phyloP scores from a whole-genome alignment of 1,140 invertebrate species.

The Pseudomyrmex pallidus region DNA sequence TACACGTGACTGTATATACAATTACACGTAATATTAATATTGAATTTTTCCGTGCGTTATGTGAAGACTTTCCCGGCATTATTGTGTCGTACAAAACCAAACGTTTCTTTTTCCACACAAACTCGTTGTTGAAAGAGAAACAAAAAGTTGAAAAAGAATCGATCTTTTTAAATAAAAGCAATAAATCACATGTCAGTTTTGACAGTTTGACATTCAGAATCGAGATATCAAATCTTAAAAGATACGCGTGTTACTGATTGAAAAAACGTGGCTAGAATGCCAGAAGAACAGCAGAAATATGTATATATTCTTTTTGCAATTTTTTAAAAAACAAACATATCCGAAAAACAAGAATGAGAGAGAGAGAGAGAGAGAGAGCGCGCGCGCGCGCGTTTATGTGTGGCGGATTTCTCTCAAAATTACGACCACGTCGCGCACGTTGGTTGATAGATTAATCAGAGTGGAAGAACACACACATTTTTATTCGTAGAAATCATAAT shows the following conservation, averaged over 20 bases:
- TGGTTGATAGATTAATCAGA: no score
- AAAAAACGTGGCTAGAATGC: slow-evolving; percentile 37
- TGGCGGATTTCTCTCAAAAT: no score
- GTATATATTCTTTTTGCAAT: not conserved
- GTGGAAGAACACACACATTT: no score
- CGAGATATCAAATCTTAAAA: slow-evolving; percentile 37
- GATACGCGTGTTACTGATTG: slow-evolving; percentile 1
- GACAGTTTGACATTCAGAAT: slow-evolving; percentile 22
- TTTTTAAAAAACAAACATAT: not conserved
- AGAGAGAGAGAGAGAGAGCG: not conserved
- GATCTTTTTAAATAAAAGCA: not conserved
- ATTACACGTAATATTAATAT: not conserved
- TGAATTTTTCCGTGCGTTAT: no score
- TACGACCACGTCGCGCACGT: no score
- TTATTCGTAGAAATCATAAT: no score
- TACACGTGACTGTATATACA: not conserved
- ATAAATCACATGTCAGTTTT: slow-evolving; percentile 44
- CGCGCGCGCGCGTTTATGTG: no score
- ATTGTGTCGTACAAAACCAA: not conserved
- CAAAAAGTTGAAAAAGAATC: not conserved
- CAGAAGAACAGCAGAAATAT: not conserved
- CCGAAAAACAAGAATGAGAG: not conserved
- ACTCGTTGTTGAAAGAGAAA: slow-evolving; percentile 12
- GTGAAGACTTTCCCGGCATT: no score
- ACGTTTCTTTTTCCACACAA: not conserved